phyloP scores from a whole-genome alignment of 2,797 vertebrate genomes.

The Oryzias dopingdopingensis region DNA sequence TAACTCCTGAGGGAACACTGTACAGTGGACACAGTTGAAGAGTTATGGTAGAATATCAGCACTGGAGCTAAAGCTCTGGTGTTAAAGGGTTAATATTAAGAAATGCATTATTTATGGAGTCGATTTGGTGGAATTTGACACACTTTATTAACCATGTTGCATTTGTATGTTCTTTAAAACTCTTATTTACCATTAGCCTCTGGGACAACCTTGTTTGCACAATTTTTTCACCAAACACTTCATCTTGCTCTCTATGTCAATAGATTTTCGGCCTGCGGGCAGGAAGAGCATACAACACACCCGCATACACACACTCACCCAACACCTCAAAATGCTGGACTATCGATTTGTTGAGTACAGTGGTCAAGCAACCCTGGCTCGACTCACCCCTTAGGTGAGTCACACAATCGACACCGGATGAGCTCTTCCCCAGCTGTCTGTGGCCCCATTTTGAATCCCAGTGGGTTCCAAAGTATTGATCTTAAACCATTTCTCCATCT shows the following conservation, averaged over 20 bases:
- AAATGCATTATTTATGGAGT: too few relatives aligned
- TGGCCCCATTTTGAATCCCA: constrained; percentile 66
- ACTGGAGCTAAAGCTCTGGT: too few relatives aligned
- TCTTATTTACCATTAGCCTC: constrained; percentile 23
- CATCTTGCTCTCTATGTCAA: constrained; percentile 34
- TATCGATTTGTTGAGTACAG: constrained; percentile 68
- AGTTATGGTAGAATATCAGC: too few relatives aligned
- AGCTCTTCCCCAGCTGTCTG: constrained; percentile 65
- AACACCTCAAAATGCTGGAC: constrained; percentile 34
- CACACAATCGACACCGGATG: constrained; percentile 61
- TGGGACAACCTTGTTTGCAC: constrained; percentile 47
- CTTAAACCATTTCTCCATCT: constrained; percentile 50
- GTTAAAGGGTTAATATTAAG: too few relatives aligned
- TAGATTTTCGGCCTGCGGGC: constrained; percentile 38
- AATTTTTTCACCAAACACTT: constrained; percentile 35
- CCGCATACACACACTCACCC: constrained; percentile 2
- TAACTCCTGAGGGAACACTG: too few relatives aligned
- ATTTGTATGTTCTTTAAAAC: too few relatives aligned
- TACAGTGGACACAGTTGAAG: too few relatives aligned
- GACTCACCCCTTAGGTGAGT: constrained; percentile 61
- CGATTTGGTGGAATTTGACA: too few relatives aligned
- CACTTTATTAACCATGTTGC: too few relatives aligned
- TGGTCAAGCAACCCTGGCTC: constrained; percentile 48
- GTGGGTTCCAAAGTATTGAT: constrained; percentile 68
- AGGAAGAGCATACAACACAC: constrained; percentile 6